Evolutionary conservation across 2,797 vertebrate species (phyloP), one percentile per base, ranked within the genome.

Genomic region (Chelonia mydas): DNA sequence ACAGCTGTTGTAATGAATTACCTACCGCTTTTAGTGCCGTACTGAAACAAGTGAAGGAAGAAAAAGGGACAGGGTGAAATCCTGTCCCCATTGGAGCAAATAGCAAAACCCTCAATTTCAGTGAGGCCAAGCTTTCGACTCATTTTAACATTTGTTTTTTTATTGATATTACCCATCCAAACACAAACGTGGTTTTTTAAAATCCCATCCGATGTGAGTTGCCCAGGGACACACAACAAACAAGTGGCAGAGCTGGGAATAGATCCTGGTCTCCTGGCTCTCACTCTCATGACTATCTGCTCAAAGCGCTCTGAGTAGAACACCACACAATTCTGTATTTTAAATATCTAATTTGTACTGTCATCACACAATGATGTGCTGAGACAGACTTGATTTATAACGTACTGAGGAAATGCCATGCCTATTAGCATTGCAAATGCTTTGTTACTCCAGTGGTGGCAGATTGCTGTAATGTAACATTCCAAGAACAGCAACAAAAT

Each of bases 261-360:
- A 55, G 84, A 76, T n/a, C 59, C 54, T 45, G 13, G 11, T 57
- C 2, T 19, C 17, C 23, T 10, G 0, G 23, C 89, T 31, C 51
- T 12, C 11, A 17, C 7, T 50, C 55, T 0, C 0, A 76, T 17
- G 37, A 6, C 9, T 0, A 0, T 68, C 68, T 68, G 13, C 25
- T 89, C 4, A 76, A 74, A 93, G 79, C 3, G 7, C 25, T 77
- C 25, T 27, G 45, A 49, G 13, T 3, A 5, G 45, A 80, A 27
- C 7, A n/a, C 17, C n/a, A 53, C 8, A 81, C 84, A 27, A 86
- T 86, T 53, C 79, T 53, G 57, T 54, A 84, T 89, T 27, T 41
- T 1, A 84, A 90, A 28, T 1, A 2, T 79, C 81, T 89, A 80
- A 3, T 57, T 89, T 65, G 7, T 83, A 41, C 90, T 68, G 3